A percentile compares a stretch with the other conserved stretches of the same genome.
phyloP scores from a whole-genome alignment of 1,140 invertebrate species.

The Neotoxoptera formosana region DNA sequence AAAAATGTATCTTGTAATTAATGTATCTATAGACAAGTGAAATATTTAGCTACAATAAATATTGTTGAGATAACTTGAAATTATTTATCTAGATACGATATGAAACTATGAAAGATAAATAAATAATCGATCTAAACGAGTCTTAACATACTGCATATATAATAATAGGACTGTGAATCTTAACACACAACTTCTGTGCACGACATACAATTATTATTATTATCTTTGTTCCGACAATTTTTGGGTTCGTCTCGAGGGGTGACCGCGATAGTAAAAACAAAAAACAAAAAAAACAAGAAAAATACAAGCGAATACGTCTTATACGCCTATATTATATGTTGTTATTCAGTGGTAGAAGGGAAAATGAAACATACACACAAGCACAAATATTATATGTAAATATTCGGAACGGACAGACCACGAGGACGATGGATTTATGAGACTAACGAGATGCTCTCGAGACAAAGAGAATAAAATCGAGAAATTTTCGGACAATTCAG shows the following conservation, averaged over 20 bases:
- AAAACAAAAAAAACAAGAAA: background rate
- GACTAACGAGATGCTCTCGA: background rate
- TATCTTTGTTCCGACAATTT: background rate
- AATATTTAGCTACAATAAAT: too few species aligned
- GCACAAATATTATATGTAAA: background rate
- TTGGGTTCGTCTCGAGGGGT: background rate
- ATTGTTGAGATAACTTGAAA: too few species aligned
- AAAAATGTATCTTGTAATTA: too few species aligned
- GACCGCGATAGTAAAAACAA: too few species aligned
- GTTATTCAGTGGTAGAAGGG: background rate
- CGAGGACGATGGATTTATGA: slow-evolving; percentile 49
- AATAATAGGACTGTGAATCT: background rate
- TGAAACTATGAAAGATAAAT: too few species aligned
- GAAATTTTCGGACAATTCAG: too few species aligned
- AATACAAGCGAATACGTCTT: background rate
- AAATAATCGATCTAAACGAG: too few species aligned
- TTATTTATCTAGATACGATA: too few species aligned
- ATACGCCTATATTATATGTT: background rate
- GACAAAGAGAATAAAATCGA: too few species aligned
- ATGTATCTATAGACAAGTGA: too few species aligned
- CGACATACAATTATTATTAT: background rate
- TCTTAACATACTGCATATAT: too few species aligned
- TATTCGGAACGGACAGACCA: slow-evolving; percentile 28
- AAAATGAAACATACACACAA: background rate
- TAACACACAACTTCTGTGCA: background rate